Evolutionary conservation across 1,140 invertebrate species (phyloP).

Genomic region (Drosophila ogumai): DNA sequence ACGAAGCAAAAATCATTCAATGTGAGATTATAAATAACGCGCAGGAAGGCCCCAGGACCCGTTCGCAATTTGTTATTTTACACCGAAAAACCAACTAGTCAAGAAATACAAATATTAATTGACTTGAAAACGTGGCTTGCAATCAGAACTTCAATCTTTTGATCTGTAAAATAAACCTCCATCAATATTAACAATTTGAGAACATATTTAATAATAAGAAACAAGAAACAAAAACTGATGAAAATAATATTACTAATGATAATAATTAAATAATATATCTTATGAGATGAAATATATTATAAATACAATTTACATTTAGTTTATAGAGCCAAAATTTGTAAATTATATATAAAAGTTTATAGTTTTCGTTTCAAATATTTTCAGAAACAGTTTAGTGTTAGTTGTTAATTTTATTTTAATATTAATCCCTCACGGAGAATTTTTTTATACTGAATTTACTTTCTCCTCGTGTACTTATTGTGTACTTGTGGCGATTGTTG

Average conservation of each 20-base stretch:
- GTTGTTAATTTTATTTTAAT: background rate
- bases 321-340: background rate
- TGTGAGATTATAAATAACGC: slow-evolving; percentile 81
- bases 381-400: background rate
- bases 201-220: background rate
- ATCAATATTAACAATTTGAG: background rate
- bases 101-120: background rate
- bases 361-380: background rate
- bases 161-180: background rate
- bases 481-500: slow-evolving; percentile 32
- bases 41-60: slow-evolving; percentile 33
- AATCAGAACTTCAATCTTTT: background rate
- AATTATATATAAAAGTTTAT: background rate
- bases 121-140: background rate
- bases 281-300: background rate
- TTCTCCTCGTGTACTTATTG: slow-evolving; percentile 12
- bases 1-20: slow-evolving; percentile 42
- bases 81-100: background rate
- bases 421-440: too few relatives aligned
- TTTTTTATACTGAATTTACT: background rate
- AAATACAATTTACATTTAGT: background rate
- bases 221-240: too few relatives aligned
- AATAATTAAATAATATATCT: background rate
- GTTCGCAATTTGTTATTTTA: slow-evolving; percentile 43
- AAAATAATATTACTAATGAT: too few relatives aligned